Percentiles rank a stretch among this genome's conserved stretches.
Conservation (phyloP, 64 coral and sea anemone species). For the Dendrophyllia cribrosa region DNA sequence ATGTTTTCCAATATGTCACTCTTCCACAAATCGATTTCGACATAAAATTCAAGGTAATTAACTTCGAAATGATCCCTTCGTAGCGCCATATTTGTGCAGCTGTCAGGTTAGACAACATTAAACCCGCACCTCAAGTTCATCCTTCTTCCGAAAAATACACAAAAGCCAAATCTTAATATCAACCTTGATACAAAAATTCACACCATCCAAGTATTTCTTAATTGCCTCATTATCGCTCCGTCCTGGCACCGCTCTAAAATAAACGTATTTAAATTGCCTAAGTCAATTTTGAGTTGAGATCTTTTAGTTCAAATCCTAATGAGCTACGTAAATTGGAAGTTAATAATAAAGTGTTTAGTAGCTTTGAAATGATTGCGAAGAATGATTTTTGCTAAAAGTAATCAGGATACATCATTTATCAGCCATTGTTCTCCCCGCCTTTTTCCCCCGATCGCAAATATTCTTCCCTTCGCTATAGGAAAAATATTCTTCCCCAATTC, state of each 20-base stretch:
- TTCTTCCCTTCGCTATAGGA: too few relatives aligned
- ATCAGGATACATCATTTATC: neutral
- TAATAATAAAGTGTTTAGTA: neutral
- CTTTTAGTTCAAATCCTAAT: neutral
- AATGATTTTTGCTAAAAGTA: neutral
- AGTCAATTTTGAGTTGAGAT: neutral
- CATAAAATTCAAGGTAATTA: constrained; percentile 61
- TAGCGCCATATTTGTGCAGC: constrained; percentile 13
- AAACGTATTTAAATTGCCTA: neutral
- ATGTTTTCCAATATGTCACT: constrained; percentile 32
- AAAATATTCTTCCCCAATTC: too few relatives aligned
- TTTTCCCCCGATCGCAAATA: too few relatives aligned
- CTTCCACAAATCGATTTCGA: constrained; percentile 36
- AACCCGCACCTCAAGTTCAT: neutral
- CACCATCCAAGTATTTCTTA: constrained; percentile 30
- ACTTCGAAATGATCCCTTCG: constrained; percentile 20
- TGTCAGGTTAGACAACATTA: constrained; percentile 44
- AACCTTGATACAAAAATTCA: constrained; percentile 44
- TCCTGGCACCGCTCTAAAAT: neutral
- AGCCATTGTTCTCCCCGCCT: too few relatives aligned
- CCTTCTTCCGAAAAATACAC: constrained; percentile 25
- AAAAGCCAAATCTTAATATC: constrained; percentile 29
- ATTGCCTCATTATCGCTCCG: constrained; percentile 24
- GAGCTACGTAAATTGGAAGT: neutral
- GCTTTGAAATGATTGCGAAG: neutral